Evolutionary conservation across 2,797 vertebrate species (phyloP), one percentile per base, ranked within the genome.

Genomic region (Ataeniobius toweri): DNA sequence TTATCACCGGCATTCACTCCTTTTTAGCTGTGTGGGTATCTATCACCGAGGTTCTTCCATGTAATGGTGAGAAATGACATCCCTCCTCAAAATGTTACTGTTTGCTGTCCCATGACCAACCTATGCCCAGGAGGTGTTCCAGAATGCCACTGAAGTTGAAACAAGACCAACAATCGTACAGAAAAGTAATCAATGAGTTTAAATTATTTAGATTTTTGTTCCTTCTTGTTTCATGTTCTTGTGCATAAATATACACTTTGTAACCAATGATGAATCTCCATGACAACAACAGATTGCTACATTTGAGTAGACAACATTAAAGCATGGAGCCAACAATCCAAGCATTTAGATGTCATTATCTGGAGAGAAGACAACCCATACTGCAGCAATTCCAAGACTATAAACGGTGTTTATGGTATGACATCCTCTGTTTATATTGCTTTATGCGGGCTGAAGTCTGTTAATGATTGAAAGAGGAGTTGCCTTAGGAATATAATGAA

Each of bases 381-480:
- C 36, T 36, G 55, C 70, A 69, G 61, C 70, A 24, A 5, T 53
- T 78, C 61, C 46, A 46, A 1, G 2, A 67, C 73, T 72, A 53
- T 73, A 83, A 81, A 78, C 48, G 3, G 46, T 65, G 20, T 76
- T 53, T 24, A 59, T 50, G 61, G 48, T n/a, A 41, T 6, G 31
- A 26, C 48, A 76, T 58, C n/a, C 26, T 77, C 41, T 58, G 51
- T 71, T 74, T 77, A 61, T 71, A 70, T 59, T 31, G 67, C 28
- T 80, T 83, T 77, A 78, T 78, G 20, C 41, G 76, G 74, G 51
- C 65, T 46, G 46, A 61, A 76, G 26, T 46, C 74, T 53, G 87
- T 90, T 82, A 88, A 85, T 89, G 69, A 90, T 88, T 89, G 50
- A 74, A 74, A 36, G 76, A 80, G 12, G 72, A 63, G 65, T 56